These are phyloP conservation scores for Xestoiulus laeticollis DNA, from an alignment of 2,888 invertebrate genomes.

Conservation along the genomic window DNA sequence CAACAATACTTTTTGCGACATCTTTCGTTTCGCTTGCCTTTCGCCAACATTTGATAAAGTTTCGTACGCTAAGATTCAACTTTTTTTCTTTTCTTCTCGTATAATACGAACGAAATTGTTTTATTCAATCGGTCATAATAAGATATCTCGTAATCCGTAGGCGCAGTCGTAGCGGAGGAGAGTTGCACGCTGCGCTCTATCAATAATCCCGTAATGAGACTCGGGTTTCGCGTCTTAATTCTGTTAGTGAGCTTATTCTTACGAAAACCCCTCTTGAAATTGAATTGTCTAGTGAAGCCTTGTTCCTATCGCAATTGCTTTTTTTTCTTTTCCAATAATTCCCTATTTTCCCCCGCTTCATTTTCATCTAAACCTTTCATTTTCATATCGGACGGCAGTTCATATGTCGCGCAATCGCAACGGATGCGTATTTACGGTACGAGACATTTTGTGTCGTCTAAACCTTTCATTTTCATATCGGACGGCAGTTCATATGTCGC, in stretches of 20 bases:
- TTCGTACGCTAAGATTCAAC: too few species aligned
- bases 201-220: slow-evolving; percentile 18
- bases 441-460: too few species aligned
- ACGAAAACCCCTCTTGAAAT: slow-evolving; percentile 26
- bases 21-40: too few species aligned
- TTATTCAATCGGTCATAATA: slow-evolving; percentile 6
- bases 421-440: too few species aligned
- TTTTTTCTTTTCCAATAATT: neutral
- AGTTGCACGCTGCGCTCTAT: neutral
- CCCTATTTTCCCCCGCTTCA: neutral
- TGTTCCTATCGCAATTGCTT: slow-evolving; percentile 1
- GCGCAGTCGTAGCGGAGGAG: neutral
- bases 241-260: slow-evolving; percentile 17
- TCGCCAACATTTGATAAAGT: too few species aligned
- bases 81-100: neutral
- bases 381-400: neutral
- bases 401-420: too few species aligned
- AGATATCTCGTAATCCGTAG: neutral
- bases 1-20: too few species aligned
- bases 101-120: neutral
- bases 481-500: neutral
- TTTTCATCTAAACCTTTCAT: neutral
- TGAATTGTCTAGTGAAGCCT: slow-evolving; percentile 18
- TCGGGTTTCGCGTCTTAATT: slow-evolving; percentile 12
- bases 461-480: neutral